Evolutionary conservation across 2,888 invertebrate genomes (phyloP), one percentile per base, ranked within the genome.

Genomic region (Drosophila hawaiiensis): DNA sequence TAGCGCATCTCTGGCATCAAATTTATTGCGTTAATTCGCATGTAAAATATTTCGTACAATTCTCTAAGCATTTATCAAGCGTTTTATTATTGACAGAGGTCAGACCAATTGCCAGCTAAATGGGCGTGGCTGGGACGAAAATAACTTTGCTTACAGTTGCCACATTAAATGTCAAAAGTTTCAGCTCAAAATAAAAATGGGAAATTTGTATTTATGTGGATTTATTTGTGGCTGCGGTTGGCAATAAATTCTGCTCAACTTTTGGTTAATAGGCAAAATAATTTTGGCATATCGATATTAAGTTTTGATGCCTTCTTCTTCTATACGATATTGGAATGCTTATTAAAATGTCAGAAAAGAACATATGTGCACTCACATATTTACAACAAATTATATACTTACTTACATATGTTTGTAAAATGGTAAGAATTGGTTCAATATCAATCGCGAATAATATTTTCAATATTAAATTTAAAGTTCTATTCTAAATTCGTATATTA

Each of bases 21-120:
- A 87, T 87, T 87, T 87, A 87, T 87, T 87, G 88, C 87, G 74
- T 89, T 87, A 87, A 87, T 89, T 91, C 87, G 83, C 90, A 87
- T 91, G 84, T 90, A 87, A 87, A 87, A 84, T 84, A 84, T 89
- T 82, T 71, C 68, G 64, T 73, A 75, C 64, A 85, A 90, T 82
- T 84, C 70, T 78, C 88, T 69, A 84, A 89, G 82, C 85, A 91
- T 87, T 87, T 87, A 87, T 87, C 91, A 89, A 87, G 68, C 90
- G 83, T 85, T 90, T 89, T 89, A 85, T 89, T 90, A 87, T 87
- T 87, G 91, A 89, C 88, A 87, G 80, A 76, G 88, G 82, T 68
- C 69, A 67, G 37, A 53, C 29, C 25, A 9, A 37, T n/a, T 29
- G 41, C 29, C 29, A 41, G 29, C 41, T 29, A 41, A 58, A n/a